A percentile compares a stretch with the other conserved stretches of the same genome.
These are phyloP conservation scores for Apteryx mantelli DNA, from an alignment of 2,113 vertebrate genomes.

Conservation along the genomic window DNA sequence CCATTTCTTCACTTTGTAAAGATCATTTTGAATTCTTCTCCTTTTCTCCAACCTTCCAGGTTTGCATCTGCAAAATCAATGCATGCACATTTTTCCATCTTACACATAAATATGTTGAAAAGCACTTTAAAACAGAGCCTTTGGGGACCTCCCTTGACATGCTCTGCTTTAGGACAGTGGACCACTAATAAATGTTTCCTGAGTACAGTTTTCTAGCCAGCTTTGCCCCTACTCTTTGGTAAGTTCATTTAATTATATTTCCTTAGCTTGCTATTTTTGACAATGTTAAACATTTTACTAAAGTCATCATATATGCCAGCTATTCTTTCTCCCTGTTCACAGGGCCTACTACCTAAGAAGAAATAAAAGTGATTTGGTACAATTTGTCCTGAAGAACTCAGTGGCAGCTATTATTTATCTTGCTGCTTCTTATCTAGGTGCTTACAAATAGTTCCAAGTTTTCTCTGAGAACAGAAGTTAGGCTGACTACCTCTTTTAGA, in stretches of 20 bases:
- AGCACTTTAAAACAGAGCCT: not conserved
- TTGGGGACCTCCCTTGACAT: not conserved
- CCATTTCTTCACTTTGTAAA: not conserved
- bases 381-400: not conserved
- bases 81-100: not conserved
- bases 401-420: not conserved
- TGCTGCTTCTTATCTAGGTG: not conserved
- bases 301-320: not conserved
- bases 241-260: not conserved
- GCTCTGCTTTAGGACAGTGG: no score
- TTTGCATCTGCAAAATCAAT: not conserved
- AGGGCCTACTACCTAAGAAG: not conserved
- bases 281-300: not conserved
- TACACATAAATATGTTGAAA: not conserved
- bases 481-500: not conserved
- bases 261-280: not conserved
- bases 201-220: not conserved
- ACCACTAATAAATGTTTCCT: not conserved
- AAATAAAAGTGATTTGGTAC: not conserved
- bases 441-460: not conserved
- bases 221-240: not conserved
- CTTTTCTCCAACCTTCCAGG: not conserved
- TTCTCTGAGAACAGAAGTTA: not conserved
- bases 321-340: not conserved
- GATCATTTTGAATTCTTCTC: not conserved